Evolutionary conservation across 2,888 invertebrate genomes (phyloP).

Genomic region (Luperina nickerlii): DNA sequence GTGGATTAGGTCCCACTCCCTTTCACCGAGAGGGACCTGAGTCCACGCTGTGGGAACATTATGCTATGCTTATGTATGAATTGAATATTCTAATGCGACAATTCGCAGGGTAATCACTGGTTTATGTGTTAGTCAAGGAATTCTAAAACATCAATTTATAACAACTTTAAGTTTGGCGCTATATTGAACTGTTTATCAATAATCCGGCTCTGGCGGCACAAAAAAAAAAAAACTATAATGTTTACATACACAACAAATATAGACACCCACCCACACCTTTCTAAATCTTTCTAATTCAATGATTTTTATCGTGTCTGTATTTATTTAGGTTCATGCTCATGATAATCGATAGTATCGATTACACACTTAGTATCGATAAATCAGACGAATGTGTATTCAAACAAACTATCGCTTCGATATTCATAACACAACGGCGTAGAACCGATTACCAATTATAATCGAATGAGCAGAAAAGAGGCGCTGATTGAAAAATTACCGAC

Average conservation of each 20-base stretch:
- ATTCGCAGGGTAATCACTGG: constrained; percentile 30
- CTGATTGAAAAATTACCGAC: constrained; percentile 68
- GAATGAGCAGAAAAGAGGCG: constrained; percentile 35
- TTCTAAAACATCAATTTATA: constrained; percentile 1
- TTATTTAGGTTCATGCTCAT: constrained; percentile 77
- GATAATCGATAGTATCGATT: constrained; percentile 78
- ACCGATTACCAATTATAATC: constrained; percentile 55
- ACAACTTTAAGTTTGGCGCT: constrained; percentile 3
- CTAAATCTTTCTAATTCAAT: constrained; percentile 64
- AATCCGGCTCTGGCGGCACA: background rate
- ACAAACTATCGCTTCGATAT: constrained; percentile 57
- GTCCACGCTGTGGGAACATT: no score
- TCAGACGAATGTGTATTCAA: constrained; percentile 67
- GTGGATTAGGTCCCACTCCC: no score
- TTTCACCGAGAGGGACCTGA: no score
- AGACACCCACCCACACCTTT: constrained; percentile 68
- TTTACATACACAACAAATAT: constrained; percentile 53
- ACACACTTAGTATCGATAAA: constrained; percentile 75
- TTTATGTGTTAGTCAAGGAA: constrained; percentile 6
- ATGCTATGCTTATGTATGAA: background rate
- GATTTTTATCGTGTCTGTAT: constrained; percentile 70
- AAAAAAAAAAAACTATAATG: constrained; percentile 27
- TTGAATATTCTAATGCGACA: constrained; percentile 9
- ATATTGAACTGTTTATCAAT: constrained; percentile 13
- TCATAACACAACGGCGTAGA: constrained; percentile 48